Evolutionary conservation across 2,797 vertebrate genomes (phyloP), one percentile per base, ranked within the genome.

Genomic region (Salarias fasciatus): DNA sequence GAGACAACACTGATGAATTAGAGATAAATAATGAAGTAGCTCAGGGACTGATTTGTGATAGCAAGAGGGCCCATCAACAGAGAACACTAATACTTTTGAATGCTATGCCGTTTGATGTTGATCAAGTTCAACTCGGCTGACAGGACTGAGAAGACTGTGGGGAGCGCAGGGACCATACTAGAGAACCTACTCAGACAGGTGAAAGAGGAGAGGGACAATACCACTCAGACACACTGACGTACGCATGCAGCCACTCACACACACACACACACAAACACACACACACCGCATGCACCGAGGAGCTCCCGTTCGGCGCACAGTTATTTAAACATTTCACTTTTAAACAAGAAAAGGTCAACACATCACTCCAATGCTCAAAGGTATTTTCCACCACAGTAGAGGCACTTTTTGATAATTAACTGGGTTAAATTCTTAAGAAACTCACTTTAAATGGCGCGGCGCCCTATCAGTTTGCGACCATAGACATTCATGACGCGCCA

Each of bases 21-120:
- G 89, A 80, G 82, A 91, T 91, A 88, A 91, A 92, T 92, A 91
- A 92, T 92, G 89, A 90, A 92, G 91, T 82, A 92, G 91, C 89
- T 91, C 54, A 2, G 91, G 89, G 91, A 91, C 89, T 88, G 89
- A 90, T 91, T 90, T 91, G 88, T 88, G 89, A 92, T 90, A 89
- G 89, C 89, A 82, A 87, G 89, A 90, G 88, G 87, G 83, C 89
- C 89, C 91, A 90, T 92, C 91, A 92, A 90, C 91, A 90, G 89
- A 89, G 89, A 92, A 90, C 91, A 92, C 89, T 92, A 92, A 92
- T 92, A 92, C 89, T 90, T 91, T 88, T 90, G 91, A 92, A 92
- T 91, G 91, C 88, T 88, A 91, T 90, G 88, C 91, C 53, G 86
- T 92, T 92, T 92, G 91, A 92, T 92, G 91, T 89, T 92, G 89